phyloP scores from a whole-genome alignment of 2,888 invertebrate genomes.

The Phrixothrix hirtus region DNA sequence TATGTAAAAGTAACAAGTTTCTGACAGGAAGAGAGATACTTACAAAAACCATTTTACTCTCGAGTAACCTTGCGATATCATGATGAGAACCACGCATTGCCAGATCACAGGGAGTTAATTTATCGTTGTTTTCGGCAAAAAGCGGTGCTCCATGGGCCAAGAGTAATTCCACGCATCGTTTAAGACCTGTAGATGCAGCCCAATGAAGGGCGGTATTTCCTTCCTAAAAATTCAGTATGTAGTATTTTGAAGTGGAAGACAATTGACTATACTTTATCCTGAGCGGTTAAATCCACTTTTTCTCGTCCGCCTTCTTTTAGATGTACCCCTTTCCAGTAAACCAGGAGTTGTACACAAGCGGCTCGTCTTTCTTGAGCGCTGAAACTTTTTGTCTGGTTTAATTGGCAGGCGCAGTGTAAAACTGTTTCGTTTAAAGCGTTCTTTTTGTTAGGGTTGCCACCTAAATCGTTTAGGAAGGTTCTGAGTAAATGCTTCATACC shows the following conservation, averaged over 20 bases:
- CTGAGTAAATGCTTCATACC: slow-evolving; percentile 63
- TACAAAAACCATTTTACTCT: slow-evolving; percentile 71
- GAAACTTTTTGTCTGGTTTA: slow-evolving; percentile 56
- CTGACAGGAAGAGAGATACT: slow-evolving; percentile 42
- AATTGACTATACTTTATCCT: slow-evolving; percentile 60
- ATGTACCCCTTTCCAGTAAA: slow-evolving; percentile 64
- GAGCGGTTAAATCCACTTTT: slow-evolving; percentile 61
- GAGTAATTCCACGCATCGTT: slow-evolving; percentile 65
- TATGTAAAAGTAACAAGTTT: not conserved
- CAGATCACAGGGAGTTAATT: slow-evolving; percentile 67
- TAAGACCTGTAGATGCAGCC: slow-evolving; percentile 65
- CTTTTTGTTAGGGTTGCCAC: slow-evolving; percentile 70
- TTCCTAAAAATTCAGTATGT: slow-evolving; percentile 55
- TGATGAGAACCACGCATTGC: slow-evolving; percentile 64
- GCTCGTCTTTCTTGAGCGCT: slow-evolving; percentile 62
- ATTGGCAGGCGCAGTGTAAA: slow-evolving; percentile 65
- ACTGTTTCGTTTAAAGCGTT: slow-evolving; percentile 67
- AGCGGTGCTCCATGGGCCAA: slow-evolving; percentile 64
- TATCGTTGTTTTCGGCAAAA: slow-evolving; percentile 65
- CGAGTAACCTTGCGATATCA: slow-evolving; percentile 65
- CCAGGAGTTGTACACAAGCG: slow-evolving; percentile 64
- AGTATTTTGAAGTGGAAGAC: not conserved
- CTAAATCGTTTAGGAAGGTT: slow-evolving; percentile 66
- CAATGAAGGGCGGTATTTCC: slow-evolving; percentile 70
- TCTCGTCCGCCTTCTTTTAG: slow-evolving; percentile 62